Conservation (phyloP, 2,113 vertebrate species). For the Cynocephalus volans region DNA sequence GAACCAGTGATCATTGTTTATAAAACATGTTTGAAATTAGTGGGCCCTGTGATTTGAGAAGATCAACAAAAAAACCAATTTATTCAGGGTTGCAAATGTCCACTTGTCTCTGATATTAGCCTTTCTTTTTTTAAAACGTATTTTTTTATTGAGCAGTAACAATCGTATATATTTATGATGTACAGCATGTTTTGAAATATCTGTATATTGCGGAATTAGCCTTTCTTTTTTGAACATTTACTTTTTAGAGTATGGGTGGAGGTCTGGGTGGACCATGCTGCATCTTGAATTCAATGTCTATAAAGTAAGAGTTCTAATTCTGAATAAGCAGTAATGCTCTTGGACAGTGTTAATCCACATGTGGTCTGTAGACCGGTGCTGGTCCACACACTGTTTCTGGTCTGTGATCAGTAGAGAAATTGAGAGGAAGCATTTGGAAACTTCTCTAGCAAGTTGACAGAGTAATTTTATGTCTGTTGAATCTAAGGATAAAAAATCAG, state of each 20-base stretch:
- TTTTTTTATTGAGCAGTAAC: background rate
- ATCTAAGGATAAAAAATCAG: background rate
- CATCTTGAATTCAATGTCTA: background rate
- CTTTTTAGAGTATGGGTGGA: background rate
- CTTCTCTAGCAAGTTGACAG: background rate
- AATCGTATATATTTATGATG: background rate
- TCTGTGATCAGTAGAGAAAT: background rate
- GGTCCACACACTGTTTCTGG: background rate
- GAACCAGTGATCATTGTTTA: background rate
- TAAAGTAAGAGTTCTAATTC: background rate
- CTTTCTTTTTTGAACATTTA: background rate
- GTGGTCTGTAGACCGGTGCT: background rate
- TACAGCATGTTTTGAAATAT: background rate
- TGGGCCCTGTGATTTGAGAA: background rate
- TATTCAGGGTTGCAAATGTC: background rate
- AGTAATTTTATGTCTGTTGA: background rate
- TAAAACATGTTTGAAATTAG: background rate
- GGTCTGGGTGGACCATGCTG: background rate
- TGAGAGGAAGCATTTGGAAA: background rate
- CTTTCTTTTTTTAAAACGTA: background rate
- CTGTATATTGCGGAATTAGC: background rate
- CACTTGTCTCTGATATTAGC: background rate
- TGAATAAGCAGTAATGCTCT: background rate
- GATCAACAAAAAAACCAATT: background rate
- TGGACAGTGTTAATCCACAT: accelerated